Conservation (phyloP, 2,113 vertebrate genomes). For the Spheniscus mendiculus region DNA sequence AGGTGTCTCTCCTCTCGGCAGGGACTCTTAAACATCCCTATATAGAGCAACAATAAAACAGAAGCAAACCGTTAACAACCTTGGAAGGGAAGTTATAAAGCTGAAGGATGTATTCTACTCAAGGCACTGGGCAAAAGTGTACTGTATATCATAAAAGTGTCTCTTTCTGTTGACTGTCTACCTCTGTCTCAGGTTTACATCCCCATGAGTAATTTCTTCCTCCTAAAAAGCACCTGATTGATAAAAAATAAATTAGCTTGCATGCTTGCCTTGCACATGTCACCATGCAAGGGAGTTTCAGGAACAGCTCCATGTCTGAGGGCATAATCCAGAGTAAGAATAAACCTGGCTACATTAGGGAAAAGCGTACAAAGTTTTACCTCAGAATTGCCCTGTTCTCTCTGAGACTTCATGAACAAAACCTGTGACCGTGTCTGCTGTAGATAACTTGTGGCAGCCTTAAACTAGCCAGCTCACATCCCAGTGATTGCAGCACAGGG, state of each 20-base stretch:
- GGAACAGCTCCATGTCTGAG: not conserved
- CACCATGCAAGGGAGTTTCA: not conserved
- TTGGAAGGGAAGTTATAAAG: not conserved
- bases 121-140: accelerated
- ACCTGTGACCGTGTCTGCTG: not conserved
- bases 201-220: not conserved
- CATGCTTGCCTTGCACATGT: not conserved
- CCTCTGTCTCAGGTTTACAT: not conserved
- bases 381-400: not conserved
- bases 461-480: not conserved
- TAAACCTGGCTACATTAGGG: not conserved
- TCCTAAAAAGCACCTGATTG: not conserved
- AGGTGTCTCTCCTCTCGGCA: not conserved
- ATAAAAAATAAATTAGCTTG: not conserved
- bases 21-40: not conserved
- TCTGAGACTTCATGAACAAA: not conserved
- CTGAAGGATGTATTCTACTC: not conserved
- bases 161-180: not conserved
- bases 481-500: not conserved
- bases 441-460: not conserved
- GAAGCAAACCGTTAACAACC: not conserved
- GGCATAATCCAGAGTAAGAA: not conserved
- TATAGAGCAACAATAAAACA: not conserved
- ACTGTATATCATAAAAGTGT: not conserved
- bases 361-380: not conserved